Percentiles rank a stretch among this genome's conserved stretches.
phyloP scores from a whole-genome alignment of 1,140 invertebrate species.

The Pseudomyrmex dendroicus region DNA sequence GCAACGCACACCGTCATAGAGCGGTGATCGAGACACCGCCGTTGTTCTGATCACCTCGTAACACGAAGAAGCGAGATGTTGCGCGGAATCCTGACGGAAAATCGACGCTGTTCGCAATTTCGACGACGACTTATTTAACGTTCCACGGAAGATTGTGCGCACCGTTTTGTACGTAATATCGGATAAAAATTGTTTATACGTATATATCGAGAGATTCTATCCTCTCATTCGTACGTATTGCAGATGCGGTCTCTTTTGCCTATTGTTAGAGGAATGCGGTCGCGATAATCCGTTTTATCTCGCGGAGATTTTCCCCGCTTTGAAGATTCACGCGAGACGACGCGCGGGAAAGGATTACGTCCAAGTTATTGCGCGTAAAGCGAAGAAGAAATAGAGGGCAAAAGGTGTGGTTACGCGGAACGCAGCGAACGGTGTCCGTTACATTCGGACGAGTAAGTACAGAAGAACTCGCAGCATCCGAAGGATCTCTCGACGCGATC shows the following conservation, averaged over 20 bases:
- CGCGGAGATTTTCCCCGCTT: neutral
- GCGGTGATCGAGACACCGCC: neutral
- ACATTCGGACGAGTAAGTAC: slow-evolving; percentile 27
- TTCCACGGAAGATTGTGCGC: neutral
- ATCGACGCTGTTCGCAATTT: neutral
- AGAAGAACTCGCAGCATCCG: slow-evolving; percentile 3
- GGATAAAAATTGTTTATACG: neutral
- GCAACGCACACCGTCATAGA: neutral
- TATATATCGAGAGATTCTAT: neutral
- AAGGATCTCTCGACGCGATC: neutral
- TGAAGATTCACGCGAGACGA: slow-evolving; percentile 3
- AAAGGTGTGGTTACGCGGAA: slow-evolving; percentile 55
- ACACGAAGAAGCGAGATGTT: neutral
- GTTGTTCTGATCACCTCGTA: neutral
- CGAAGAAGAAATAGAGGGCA: slow-evolving; percentile 1
- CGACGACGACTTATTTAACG: neutral
- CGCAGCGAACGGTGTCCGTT: slow-evolving; percentile 29
- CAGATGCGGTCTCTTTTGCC: no score
- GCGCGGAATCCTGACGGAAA: neutral
- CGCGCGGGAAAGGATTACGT: slow-evolving; percentile 29
- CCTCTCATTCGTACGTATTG: no score
- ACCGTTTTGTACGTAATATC: neutral
- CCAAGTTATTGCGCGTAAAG: slow-evolving; percentile 8
- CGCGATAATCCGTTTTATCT: slow-evolving; percentile 1
- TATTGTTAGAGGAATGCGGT: slow-evolving; percentile 17